These are phyloP conservation scores for Deladenus siricidicola DNA, from an alignment of 2,888 invertebrate species.

Conservation along the genomic window DNA sequence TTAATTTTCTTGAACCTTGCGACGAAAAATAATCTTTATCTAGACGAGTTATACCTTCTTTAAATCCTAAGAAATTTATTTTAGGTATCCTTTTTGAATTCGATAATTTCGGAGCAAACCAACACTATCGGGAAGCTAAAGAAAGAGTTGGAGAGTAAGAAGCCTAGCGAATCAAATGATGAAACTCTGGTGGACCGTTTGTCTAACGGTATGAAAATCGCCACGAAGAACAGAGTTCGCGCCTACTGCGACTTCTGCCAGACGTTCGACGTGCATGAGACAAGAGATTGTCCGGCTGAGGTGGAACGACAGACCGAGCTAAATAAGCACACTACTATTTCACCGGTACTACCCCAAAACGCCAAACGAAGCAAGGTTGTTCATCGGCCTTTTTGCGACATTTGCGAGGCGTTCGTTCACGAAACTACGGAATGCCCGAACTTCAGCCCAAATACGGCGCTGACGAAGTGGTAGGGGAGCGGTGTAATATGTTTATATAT, in stretches of 20 bases:
- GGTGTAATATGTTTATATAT: too few species aligned
- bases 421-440: constrained; percentile 1
- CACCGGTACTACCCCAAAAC: background rate
- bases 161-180: background rate
- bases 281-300: constrained; percentile 15
- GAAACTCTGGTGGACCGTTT: too few species aligned
- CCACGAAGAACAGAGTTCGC: constrained; percentile 3
- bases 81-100: constrained; percentile 5
- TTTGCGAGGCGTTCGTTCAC: constrained; percentile 6
- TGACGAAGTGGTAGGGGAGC: too few species aligned
- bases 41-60: too few species aligned
- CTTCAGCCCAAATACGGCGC: too few species aligned
- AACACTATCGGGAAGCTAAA: constrained; percentile 1
- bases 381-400: constrained; percentile 2
- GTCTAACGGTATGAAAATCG: background rate
- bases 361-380: background rate
- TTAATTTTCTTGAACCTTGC: too few species aligned
- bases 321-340: constrained; percentile 3
- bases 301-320: constrained; percentile 7
- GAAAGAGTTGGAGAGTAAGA: background rate
- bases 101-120: constrained; percentile 5
- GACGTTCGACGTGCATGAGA: constrained; percentile 15
- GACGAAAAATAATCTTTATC: too few species aligned
- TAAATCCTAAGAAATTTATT: background rate
- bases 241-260: constrained; percentile 20